Conservation (phyloP, 2,113 vertebrate genomes). For the Synodontis membranacea region DNA sequence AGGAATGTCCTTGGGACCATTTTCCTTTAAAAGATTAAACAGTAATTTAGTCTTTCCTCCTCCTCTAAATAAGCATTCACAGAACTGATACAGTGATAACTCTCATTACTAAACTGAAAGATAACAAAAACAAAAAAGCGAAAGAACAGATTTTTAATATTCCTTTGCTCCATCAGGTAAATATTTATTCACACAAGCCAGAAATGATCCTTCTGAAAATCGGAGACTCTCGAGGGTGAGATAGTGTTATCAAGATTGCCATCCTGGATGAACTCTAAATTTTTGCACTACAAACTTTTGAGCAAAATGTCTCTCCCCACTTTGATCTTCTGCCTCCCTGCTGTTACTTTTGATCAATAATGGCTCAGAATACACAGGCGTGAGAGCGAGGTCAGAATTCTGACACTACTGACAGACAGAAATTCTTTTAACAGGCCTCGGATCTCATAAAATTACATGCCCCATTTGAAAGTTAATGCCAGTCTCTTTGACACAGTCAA, state of each 20-base stretch:
- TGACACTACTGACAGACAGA: slow-evolving; percentile 37
- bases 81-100: slow-evolving; percentile 63
- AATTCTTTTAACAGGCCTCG: slow-evolving; percentile 62
- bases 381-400: slow-evolving; percentile 57
- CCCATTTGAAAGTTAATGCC: slow-evolving; percentile 17
- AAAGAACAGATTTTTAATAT: neutral
- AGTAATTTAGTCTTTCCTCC: slow-evolving; percentile 68
- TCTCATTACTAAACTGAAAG: slow-evolving; percentile 48
- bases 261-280: slow-evolving; percentile 19
- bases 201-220: neutral
- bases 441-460: slow-evolving; percentile 48
- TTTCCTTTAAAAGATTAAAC: slow-evolving; percentile 68
- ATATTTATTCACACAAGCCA: neutral
- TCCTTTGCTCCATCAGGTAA: neutral
- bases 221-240: neutral
- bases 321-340: slow-evolving; percentile 37
- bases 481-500: slow-evolving; percentile 23
- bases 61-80: slow-evolving; percentile 56
- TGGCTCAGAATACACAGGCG: slow-evolving; percentile 34
- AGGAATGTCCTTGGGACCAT: slow-evolving; percentile 64
- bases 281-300: slow-evolving; percentile 20
- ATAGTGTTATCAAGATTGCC: slow-evolving; percentile 20
- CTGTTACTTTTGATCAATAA: slow-evolving; percentile 40
- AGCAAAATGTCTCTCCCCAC: slow-evolving; percentile 19
- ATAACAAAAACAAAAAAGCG: neutral